phyloP scores from a whole-genome alignment of 2,888 invertebrate species.

The Patella pellucida region DNA sequence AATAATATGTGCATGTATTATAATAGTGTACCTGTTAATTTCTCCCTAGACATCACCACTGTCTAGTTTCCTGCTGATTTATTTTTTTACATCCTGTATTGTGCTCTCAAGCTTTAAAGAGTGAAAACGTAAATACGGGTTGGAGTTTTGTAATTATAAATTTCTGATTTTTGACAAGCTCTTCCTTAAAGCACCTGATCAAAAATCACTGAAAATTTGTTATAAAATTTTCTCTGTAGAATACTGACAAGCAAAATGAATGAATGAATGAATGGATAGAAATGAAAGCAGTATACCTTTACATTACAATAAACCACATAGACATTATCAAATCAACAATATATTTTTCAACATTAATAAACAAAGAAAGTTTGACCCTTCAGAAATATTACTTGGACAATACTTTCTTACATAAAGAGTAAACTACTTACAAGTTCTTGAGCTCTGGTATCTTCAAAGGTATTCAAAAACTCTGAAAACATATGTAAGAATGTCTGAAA shows the following conservation, averaged over 20 bases:
- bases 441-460: conserved; percentile 72
- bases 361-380: not conserved
- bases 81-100: too few species aligned
- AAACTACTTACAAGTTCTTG: conserved; percentile 75
- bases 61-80: too few species aligned
- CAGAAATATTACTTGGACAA: not conserved
- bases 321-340: conserved; percentile 7
- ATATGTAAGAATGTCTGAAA: not conserved
- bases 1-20: not conserved
- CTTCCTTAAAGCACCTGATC: too few species aligned
- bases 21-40: too few species aligned
- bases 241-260: not conserved
- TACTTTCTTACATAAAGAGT: not conserved
- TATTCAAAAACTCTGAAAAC: conserved; percentile 76
- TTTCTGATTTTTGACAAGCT: too few species aligned
- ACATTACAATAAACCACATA: not conserved
- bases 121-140: too few species aligned
- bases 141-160: too few species aligned
- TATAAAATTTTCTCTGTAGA: too few species aligned
- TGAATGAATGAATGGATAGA: too few species aligned
- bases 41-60: too few species aligned
- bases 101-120: too few species aligned
- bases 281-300: not conserved
- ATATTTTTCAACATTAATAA: not conserved
- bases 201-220: too few species aligned